Base-by-base conservation (phyloP, 2,797 vertebrate genomes). In the Clangula hyemalis region DNA sequence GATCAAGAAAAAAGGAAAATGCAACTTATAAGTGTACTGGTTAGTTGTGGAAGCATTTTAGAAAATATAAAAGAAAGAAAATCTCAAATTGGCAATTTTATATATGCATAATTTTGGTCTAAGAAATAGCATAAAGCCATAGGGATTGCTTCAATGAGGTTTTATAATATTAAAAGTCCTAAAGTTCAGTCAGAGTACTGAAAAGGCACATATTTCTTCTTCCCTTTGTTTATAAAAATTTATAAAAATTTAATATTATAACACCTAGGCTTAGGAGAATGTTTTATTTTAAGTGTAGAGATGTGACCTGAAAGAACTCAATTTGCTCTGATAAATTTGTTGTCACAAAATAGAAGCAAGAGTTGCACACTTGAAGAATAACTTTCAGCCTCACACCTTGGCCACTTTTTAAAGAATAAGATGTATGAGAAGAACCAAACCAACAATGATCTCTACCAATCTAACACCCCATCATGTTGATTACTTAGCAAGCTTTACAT, bases 71-170 rank as follows among this genome's bases (percentile, higher is more conserved):
- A 73, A 4, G 39, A 69, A 75, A 39, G 0, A 73, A 72, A 41
- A 0, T 25, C 4, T 70, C 25, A 22, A 25, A 60, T 6, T 62
- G 24, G 7, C 7, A 56, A 56, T 49, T 19, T 66, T 70, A 54
- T 53, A 11, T 54, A 62, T 39, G 13, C 2, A 16, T 39, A 34
- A 24, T 11, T 72, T 32, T 65, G 8, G 38, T 69, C 28, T 16
- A 18, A 81, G 32, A n/a, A 65, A 54, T 3, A 21, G 4, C 62
- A 12, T 41, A 32, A 79, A 74, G 36, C 4, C 0, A 0, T 19
- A 39, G 8, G 19, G 4, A 39, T 61, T 72, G 62, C 15, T 68
- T 77, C 15, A 79, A 19, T 19, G n/a, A 8, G 51, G 34, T 58
- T 69, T 72, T 36, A 34, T 5, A 3, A 8, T 38, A 70, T 11